Evolutionary conservation across 1,140 invertebrate species (phyloP).

Genomic region (Drosophila funebris): DNA sequence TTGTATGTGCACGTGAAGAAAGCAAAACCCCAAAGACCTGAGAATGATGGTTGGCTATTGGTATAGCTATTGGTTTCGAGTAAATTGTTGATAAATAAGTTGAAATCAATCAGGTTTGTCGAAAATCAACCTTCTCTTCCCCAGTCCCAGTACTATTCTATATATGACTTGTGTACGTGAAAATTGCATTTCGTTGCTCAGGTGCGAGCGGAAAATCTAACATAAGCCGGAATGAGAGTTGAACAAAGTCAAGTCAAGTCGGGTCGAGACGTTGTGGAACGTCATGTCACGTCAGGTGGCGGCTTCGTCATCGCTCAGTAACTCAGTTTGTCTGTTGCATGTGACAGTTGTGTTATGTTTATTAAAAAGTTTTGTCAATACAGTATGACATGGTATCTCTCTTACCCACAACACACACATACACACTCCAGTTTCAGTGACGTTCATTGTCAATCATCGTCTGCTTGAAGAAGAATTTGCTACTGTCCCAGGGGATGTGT

Average conservation of each 20-base stretch:
- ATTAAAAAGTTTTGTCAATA: constrained; percentile 64
- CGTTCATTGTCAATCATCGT: constrained; percentile 30
- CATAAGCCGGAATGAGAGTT: constrained; percentile 6
- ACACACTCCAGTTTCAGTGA: neutral
- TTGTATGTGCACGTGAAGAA: constrained; percentile 19
- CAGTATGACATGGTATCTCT: constrained; percentile 16
- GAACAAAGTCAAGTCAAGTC: neutral
- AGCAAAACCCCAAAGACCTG: neutral
- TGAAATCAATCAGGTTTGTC: constrained; percentile 72
- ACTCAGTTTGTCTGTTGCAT: constrained; percentile 37
- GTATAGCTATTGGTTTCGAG: neutral
- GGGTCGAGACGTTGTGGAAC: constrained; percentile 6
- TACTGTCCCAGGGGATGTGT: constrained; percentile 13
- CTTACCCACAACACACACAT: constrained; percentile 4
- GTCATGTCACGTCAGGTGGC: constrained; percentile 30
- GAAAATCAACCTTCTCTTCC: constrained; percentile 27
- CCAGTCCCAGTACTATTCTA: constrained; percentile 7
- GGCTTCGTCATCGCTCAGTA: constrained; percentile 25
- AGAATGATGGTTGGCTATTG: neutral
- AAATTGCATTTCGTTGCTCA: constrained; percentile 70
- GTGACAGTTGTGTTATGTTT: constrained; percentile 57
- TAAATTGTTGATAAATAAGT: constrained; percentile 58
- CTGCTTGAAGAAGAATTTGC: constrained; percentile 17
- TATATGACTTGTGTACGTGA: constrained; percentile 70
- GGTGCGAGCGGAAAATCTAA: neutral